These are phyloP conservation scores for Yponomeuta evonymella DNA, from an alignment of 2,888 invertebrate genomes.

Conservation along the genomic window DNA sequence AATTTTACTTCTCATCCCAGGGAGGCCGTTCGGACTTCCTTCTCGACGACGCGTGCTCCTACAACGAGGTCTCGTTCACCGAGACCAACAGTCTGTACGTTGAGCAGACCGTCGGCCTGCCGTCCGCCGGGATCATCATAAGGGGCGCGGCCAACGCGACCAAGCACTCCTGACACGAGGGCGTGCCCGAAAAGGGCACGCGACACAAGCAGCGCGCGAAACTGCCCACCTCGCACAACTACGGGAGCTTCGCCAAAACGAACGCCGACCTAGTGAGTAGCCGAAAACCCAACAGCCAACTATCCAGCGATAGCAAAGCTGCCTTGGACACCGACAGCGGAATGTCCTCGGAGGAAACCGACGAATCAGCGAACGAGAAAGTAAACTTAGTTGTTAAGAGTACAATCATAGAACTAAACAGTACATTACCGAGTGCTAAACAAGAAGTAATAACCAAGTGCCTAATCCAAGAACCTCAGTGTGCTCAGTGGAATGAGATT, in stretches of 20 bases:
- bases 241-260: conserved; percentile 61
- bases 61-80: conserved; percentile 50
- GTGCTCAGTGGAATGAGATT: conserved; percentile 65
- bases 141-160: conserved; percentile 46
- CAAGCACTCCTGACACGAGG: conserved; percentile 67
- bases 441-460: conserved; percentile 49
- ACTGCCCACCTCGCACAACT: conserved; percentile 39
- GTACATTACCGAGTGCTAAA: conserved; percentile 12
- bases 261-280: conserved; percentile 36
- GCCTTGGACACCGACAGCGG: conserved; percentile 54
- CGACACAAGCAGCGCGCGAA: conserved; percentile 32
- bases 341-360: conserved; percentile 69
- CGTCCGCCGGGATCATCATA: conserved; percentile 54
- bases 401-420: conserved; percentile 36
- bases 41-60: conserved; percentile 58
- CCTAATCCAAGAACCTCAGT: conserved; percentile 58
- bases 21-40: conserved; percentile 59
- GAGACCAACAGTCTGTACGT: conserved; percentile 54
- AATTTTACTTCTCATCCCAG: conserved; percentile 31
- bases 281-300: conserved; percentile 27
- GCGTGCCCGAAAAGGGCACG: conserved; percentile 66
- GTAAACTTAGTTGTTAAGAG: conserved; percentile 36
- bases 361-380: conserved; percentile 49
- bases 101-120: conserved; percentile 39
- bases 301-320: conserved; percentile 21